A percentile compares a stretch with the other conserved stretches of the same genome.
Conservation (phyloP, 2,888 invertebrate species). For the Lamproptera curius region DNA sequence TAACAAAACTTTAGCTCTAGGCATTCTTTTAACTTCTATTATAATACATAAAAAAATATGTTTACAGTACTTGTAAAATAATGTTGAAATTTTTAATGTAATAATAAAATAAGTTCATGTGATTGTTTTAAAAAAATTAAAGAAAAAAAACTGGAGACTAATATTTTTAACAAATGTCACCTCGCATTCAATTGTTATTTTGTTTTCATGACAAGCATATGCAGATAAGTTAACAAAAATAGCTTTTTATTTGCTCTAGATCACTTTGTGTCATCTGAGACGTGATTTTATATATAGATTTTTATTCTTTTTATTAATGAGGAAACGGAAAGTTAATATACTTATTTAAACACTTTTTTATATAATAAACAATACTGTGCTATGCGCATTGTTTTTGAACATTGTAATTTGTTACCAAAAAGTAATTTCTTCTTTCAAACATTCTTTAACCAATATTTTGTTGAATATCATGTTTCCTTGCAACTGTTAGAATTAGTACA, state of each 20-base stretch:
- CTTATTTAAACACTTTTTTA: slow-evolving; percentile 9
- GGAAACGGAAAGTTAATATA: slow-evolving; percentile 23
- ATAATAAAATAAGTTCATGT: background rate
- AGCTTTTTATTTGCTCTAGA: background rate
- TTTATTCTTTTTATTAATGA: slow-evolving; percentile 48
- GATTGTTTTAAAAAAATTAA: background rate
- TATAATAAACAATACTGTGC: slow-evolving; percentile 2
- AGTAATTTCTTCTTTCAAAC: slow-evolving; percentile 52
- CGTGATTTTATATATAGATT: slow-evolving; percentile 24
- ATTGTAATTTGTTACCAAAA: slow-evolving; percentile 55
- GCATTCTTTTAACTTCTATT: slow-evolving; percentile 55
- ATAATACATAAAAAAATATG: slow-evolving; percentile 42
- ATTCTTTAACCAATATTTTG: slow-evolving; percentile 43
- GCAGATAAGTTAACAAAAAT: slow-evolving; percentile 5
- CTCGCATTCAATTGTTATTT: slow-evolving; percentile 39
- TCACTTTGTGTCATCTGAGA: slow-evolving; percentile 41
- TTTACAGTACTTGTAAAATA: slow-evolving; percentile 51
- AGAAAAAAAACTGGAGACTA: too few relatives aligned
- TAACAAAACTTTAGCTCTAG: slow-evolving; percentile 57
- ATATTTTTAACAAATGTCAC: slow-evolving; percentile 26
- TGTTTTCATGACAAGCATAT: slow-evolving; percentile 17
- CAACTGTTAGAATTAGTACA: slow-evolving; percentile 62
- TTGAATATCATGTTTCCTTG: slow-evolving; percentile 58
- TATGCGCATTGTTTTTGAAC: slow-evolving; percentile 7
- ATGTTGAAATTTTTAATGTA: background rate